Percentiles rank a stretch among this genome's conserved stretches.
Conservation (phyloP, 2,797 vertebrate genomes). For the Parauchenoglanis punctatus region DNA sequence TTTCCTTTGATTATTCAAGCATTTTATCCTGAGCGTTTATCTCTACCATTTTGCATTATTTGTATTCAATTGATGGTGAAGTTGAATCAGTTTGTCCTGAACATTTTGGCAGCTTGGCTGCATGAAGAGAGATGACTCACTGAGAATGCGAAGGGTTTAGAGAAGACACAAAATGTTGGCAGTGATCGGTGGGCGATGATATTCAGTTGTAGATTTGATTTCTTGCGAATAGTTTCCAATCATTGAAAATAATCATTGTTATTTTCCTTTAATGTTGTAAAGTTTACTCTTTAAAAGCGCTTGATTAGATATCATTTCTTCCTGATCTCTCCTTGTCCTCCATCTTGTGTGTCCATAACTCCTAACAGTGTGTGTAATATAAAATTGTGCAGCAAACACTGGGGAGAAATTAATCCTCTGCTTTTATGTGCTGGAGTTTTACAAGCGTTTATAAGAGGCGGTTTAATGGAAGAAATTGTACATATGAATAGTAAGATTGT, state of each 20-base stretch:
- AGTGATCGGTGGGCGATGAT: background rate
- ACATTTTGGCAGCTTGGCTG: slow-evolving; percentile 2
- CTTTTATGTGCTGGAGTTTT: slow-evolving; percentile 2
- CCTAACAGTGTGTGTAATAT: slow-evolving; percentile 1
- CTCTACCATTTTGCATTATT: slow-evolving; percentile 45
- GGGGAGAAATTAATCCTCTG: background rate
- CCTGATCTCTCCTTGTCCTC: background rate
- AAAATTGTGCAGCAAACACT: background rate
- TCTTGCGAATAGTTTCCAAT: slow-evolving; percentile 10
- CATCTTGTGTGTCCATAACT: background rate
- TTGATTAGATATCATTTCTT: background rate
- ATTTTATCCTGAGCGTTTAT: slow-evolving; percentile 35
- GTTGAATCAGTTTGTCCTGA: slow-evolving; percentile 21
- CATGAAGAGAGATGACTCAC: background rate
- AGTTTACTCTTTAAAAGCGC: background rate
- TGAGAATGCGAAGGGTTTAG: background rate
- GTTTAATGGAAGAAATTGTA: slow-evolving; percentile 33
- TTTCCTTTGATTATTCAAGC: slow-evolving; percentile 24
- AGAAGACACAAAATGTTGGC: background rate
- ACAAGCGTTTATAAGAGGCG: background rate
- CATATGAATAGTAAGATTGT: slow-evolving; percentile 35
- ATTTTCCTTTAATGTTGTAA: slow-evolving; percentile 30
- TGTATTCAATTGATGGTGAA: background rate
- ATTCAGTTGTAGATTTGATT: background rate
- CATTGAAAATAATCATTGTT: slow-evolving; percentile 24